A percentile compares a stretch with the other conserved stretches of the same genome.
Conservation (phyloP, 2,113 vertebrate genomes). For the Saccopteryx leptura region DNA sequence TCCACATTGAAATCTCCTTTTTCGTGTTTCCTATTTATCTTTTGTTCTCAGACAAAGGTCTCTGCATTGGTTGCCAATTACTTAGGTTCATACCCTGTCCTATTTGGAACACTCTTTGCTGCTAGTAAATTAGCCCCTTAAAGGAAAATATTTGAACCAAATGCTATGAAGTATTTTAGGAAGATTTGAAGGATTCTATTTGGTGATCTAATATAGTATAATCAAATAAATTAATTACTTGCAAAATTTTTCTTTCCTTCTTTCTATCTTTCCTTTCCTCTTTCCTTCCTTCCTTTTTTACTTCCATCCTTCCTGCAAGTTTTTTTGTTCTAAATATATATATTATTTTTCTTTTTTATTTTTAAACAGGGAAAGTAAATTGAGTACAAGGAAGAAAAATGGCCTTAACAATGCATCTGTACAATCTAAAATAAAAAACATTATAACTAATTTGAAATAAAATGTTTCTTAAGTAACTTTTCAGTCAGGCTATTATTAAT, state of each 20-base stretch:
- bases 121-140: not conserved
- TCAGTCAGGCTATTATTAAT: slow-evolving; percentile 71
- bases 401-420: slow-evolving; percentile 54
- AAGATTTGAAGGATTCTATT: not conserved
- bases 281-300: not conserved
- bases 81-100: not conserved
- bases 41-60: not conserved
- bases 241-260: not conserved
- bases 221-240: not conserved
- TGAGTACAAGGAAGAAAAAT: slow-evolving; percentile 54
- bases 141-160: not conserved
- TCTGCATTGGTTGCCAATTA: slow-evolving; percentile 4
- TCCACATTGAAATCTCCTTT: not conserved
- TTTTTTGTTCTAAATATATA: not conserved
- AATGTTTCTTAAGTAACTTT: slow-evolving; percentile 59
- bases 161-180: not conserved
- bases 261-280: not conserved
- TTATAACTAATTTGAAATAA: slow-evolving; percentile 81
- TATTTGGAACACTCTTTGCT: not conserved
- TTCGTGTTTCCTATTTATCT: not conserved
- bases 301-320: not conserved
- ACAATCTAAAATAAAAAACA: slow-evolving; percentile 70
- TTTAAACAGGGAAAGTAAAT: slow-evolving; percentile 55
- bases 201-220: not conserved
- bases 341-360: not conserved